Percentiles rank a stretch among this genome's conserved stretches.
These are phyloP conservation scores for Teinopalpus imperialis DNA, from an alignment of 2,888 invertebrate genomes.

Conservation along the genomic window DNA sequence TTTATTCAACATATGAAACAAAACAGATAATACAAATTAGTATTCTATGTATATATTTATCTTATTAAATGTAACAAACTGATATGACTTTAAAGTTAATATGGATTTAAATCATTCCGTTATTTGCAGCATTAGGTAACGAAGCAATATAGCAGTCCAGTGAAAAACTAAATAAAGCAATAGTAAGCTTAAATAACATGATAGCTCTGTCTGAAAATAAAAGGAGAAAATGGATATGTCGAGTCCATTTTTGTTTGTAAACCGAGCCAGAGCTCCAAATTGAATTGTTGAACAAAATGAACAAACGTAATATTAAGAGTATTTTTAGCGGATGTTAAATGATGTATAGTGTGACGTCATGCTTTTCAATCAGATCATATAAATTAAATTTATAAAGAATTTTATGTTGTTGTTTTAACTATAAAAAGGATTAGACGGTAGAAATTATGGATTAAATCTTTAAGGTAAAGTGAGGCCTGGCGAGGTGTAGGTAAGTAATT, in stretches of 20 bases:
- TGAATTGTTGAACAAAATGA: conserved; percentile 19
- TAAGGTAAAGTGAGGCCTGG: too few relatives aligned
- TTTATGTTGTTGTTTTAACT: too few relatives aligned
- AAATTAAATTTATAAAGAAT: too few relatives aligned
- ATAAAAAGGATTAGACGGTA: too few relatives aligned
- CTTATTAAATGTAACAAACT: too few relatives aligned
- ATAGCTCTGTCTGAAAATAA: conserved; percentile 19
- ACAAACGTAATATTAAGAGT: conserved; percentile 5
- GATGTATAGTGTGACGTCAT: background rate
- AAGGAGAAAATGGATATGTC: conserved; percentile 10
- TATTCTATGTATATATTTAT: too few relatives aligned
- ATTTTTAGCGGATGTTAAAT: background rate
- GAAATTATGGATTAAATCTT: too few relatives aligned
- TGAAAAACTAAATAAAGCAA: conserved; percentile 10
- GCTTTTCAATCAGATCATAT: background rate
- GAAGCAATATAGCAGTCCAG: conserved; percentile 11
- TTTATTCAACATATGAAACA: too few relatives aligned
- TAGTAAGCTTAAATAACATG: conserved; percentile 17
- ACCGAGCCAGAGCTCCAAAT: conserved; percentile 14
- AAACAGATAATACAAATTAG: too few relatives aligned
- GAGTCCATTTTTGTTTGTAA: conserved; percentile 18
- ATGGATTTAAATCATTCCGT: background rate
- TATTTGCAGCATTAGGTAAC: conserved; percentile 6
- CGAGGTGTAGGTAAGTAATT: too few relatives aligned
- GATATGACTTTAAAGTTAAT: background rate